Evolutionary conservation across 1,140 invertebrate species (phyloP).

Genomic region (Glomeris maerens): DNA sequence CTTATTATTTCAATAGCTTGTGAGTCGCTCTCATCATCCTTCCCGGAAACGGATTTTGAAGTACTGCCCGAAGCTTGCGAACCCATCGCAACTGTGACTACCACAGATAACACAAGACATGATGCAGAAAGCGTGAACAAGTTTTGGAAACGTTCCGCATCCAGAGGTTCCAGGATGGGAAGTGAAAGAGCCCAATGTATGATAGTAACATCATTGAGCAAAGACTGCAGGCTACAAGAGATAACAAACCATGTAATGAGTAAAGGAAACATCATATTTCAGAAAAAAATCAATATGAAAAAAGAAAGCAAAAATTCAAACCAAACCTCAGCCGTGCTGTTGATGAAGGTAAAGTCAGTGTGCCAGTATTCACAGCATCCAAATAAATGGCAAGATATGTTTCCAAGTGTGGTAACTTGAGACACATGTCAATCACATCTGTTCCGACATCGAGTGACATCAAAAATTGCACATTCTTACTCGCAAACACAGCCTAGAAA

Average conservation of each 20-base stretch:
- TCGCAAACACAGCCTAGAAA: slow-evolving; percentile 38
- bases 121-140: slow-evolving; percentile 59
- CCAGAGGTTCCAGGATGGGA: slow-evolving; percentile 74
- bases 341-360: slow-evolving; percentile 49
- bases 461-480: slow-evolving; percentile 42
- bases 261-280: slow-evolving; percentile 3
- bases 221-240: slow-evolving; percentile 47
- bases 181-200: slow-evolving; percentile 65
- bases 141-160: slow-evolving; percentile 58
- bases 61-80: slow-evolving; percentile 44
- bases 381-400: slow-evolving; percentile 55
- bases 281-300: slow-evolving; percentile 6
- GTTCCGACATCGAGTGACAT: slow-evolving; percentile 60
- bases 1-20: slow-evolving; percentile 30
- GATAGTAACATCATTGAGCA: slow-evolving; percentile 67
- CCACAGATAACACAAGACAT: slow-evolving; percentile 60
- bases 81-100: slow-evolving; percentile 43
- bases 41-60: slow-evolving; percentile 37
- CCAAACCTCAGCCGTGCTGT: slow-evolving; percentile 44
- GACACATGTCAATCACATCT: slow-evolving; percentile 60
- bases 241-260: slow-evolving; percentile 11
- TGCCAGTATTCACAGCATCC: slow-evolving; percentile 50
- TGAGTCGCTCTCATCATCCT: slow-evolving; percentile 34
- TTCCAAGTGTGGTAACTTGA: slow-evolving; percentile 54
- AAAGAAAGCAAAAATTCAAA: slow-evolving; percentile 7